A percentile compares a stretch with the other conserved stretches of the same genome.
These are phyloP conservation scores for Meteorus colon DNA, from an alignment of 2,888 invertebrate genomes.

Conservation along the genomic window DNA sequence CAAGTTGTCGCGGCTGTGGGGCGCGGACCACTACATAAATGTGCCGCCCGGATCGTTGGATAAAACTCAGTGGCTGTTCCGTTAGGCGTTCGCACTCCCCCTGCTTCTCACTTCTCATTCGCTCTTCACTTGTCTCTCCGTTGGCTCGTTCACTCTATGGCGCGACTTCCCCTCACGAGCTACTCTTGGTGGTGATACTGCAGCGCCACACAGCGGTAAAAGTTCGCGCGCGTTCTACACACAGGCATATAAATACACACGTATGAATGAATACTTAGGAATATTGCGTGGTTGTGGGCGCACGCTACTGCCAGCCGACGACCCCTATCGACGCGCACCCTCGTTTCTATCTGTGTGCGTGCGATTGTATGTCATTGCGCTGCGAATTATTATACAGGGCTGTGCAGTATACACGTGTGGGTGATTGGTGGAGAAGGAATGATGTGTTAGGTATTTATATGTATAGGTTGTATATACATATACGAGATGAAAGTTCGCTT, in stretches of 20 bases:
- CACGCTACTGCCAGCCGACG: constrained; percentile 40
- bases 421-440: background rate
- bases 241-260: background rate
- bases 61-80: constrained; percentile 70
- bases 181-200: background rate
- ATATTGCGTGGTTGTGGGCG: constrained; percentile 6
- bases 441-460: background rate
- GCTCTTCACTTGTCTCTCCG: constrained; percentile 14
- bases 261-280: background rate
- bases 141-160: constrained; percentile 14
- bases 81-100: constrained; percentile 69
- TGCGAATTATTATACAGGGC: constrained; percentile 7
- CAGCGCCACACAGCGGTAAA: constrained; percentile 25
- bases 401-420: background rate
- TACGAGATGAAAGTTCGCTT: constrained; percentile 8
- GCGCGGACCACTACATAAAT: constrained; percentile 72
- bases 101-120: constrained; percentile 47
- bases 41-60: constrained; percentile 72
- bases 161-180: constrained; percentile 17
- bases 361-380: background rate
- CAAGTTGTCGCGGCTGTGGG: constrained; percentile 68
- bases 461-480: background rate
- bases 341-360: background rate
- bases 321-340: constrained; percentile 48
- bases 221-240: constrained; percentile 12